Percentiles rank a stretch among this genome's conserved stretches.
These are phyloP conservation scores for Crypturellus tataupa DNA, from an alignment of 2,797 vertebrate species.

Conservation along the genomic window DNA sequence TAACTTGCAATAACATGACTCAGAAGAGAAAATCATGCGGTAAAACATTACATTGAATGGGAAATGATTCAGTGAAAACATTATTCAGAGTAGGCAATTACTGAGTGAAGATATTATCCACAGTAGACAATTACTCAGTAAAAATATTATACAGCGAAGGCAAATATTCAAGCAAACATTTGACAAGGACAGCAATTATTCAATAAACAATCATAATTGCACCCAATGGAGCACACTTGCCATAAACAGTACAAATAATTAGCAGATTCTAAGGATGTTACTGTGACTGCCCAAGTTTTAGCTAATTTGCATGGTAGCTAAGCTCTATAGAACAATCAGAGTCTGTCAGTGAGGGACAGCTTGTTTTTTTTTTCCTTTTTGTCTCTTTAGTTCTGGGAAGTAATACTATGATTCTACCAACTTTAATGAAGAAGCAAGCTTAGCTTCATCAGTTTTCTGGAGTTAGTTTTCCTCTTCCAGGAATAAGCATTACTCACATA, in stretches of 20 bases:
- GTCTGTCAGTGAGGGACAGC: constrained; percentile 64
- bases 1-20: constrained; percentile 78
- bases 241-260: constrained; percentile 74
- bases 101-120: constrained; percentile 79
- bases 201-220: constrained; percentile 83
- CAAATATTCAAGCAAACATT: constrained; percentile 81
- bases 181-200: constrained; percentile 83
- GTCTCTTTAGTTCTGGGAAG: constrained; percentile 53
- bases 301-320: constrained; percentile 69
- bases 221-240: constrained; percentile 76
- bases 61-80: constrained; percentile 82
- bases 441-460: not conserved
- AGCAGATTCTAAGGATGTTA: constrained; percentile 64
- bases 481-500: not conserved
- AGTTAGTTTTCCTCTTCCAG: constrained; percentile 6
- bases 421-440: constrained; percentile 16
- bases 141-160: constrained; percentile 77
- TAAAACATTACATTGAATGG: constrained; percentile 78
- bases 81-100: constrained; percentile 83
- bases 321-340: constrained; percentile 27
- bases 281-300: constrained; percentile 47
- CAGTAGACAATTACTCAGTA: constrained; percentile 81
- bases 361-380: constrained; percentile 65
- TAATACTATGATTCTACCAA: not conserved
- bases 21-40: constrained; percentile 69